Conservation (phyloP, 37 sponge, comb jelly and placozoan species). For the Haliclona indistincta region DNA sequence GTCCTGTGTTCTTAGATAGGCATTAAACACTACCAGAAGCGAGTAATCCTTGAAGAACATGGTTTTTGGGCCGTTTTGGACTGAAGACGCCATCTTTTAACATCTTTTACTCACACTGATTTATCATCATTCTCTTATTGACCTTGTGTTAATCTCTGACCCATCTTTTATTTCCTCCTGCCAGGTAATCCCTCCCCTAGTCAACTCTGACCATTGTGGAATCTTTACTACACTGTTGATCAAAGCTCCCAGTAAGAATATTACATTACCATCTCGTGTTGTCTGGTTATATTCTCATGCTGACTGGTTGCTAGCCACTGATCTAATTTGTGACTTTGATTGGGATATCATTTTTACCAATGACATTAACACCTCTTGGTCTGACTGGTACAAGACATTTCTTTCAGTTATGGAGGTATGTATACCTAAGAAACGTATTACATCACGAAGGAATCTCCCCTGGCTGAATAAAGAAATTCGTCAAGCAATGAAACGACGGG, state of each 20-base stretch:
- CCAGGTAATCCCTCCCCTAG: neutral
- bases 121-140: neutral
- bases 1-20: too few species aligned
- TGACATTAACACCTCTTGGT: neutral
- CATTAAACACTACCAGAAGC: too few species aligned
- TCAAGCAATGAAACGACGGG: neutral
- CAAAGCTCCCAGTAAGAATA: too few species aligned
- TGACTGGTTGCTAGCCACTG: slow-evolving; percentile 1
- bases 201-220: neutral
- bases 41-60: too few species aligned
- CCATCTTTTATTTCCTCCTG: neutral
- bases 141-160: neutral
- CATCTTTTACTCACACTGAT: too few species aligned
- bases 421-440: neutral
- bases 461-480: neutral
- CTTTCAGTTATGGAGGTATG: neutral
- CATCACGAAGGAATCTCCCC: neutral
- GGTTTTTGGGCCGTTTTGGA: too few species aligned
- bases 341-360: neutral
- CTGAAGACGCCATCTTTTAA: too few species aligned
- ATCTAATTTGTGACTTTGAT: neutral
- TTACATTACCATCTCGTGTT: too few species aligned
- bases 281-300: slow-evolving; percentile 8
- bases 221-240: too few species aligned
- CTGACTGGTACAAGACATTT: neutral